phyloP scores from a whole-genome alignment of 1,140 invertebrate genomes.

The Drosophila teissieri region DNA sequence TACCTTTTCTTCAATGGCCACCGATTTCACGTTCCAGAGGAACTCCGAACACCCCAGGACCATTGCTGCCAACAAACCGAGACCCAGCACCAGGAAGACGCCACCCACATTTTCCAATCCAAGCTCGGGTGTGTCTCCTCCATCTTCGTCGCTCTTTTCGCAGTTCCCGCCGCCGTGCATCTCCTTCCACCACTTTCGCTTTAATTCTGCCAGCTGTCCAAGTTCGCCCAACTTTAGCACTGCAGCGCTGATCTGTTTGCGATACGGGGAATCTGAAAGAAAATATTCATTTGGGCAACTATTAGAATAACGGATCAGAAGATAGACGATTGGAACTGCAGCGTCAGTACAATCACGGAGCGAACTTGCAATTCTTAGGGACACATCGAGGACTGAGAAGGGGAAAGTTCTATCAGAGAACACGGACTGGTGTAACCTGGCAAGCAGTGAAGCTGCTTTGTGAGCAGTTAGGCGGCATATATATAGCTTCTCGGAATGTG shows the following conservation, averaged over 20 bases:
- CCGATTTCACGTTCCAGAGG: slow-evolving; percentile 87
- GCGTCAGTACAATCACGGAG: too few relatives aligned
- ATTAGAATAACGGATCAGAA: too few relatives aligned
- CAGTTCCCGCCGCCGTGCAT: slow-evolving; percentile 84
- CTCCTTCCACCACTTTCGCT: slow-evolving; percentile 93
- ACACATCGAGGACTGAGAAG: too few relatives aligned
- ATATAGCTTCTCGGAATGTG: too few relatives aligned
- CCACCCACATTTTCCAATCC: slow-evolving; percentile 89
- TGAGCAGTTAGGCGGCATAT: too few relatives aligned
- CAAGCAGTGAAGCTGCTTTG: too few relatives aligned
- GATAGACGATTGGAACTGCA: too few relatives aligned
- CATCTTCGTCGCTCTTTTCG: slow-evolving; percentile 53
- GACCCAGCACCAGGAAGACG: slow-evolving; percentile 89
- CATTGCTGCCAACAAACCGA: slow-evolving; percentile 86
- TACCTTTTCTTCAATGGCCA: slow-evolving; percentile 86
- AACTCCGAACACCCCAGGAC: slow-evolving; percentile 87
- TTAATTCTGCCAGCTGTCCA: slow-evolving; percentile 89
- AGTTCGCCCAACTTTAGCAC: slow-evolving; percentile 92
- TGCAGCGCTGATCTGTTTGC: slow-evolving; percentile 89
- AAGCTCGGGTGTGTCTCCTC: slow-evolving; percentile 84
- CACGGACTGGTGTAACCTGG: too few relatives aligned
- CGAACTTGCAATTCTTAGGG: too few relatives aligned
- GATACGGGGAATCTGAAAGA: slow-evolving; percentile 88
- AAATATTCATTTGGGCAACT: neutral
- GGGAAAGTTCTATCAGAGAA: too few relatives aligned